Evolutionary conservation across 2,113 vertebrate genomes (phyloP).

Genomic region (Eonycteris spelaea): DNA sequence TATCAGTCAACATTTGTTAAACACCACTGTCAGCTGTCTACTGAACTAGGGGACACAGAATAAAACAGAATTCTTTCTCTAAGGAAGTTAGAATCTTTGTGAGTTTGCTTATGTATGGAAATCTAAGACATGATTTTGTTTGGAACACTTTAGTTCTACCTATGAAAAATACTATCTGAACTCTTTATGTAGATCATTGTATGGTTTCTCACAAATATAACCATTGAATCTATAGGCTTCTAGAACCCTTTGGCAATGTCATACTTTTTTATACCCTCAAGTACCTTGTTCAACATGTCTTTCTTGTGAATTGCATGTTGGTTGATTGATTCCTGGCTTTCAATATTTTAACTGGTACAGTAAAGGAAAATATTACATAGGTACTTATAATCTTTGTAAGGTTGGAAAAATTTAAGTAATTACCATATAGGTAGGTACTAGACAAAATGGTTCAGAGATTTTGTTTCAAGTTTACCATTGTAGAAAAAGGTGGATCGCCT

Average conservation of each 20-base stretch:
- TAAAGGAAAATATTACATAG: background rate
- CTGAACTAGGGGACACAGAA: background rate
- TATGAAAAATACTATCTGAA: background rate
- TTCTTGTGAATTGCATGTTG: background rate
- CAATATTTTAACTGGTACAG: background rate
- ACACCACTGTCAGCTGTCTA: background rate
- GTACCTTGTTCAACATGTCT: background rate
- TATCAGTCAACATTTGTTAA: slow-evolving; percentile 51
- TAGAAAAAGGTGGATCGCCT: background rate
- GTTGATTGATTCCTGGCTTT: background rate
- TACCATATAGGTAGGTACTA: background rate
- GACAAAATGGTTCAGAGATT: slow-evolving; percentile 6
- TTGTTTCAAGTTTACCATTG: background rate
- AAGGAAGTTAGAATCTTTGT: background rate
- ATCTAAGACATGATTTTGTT: background rate
- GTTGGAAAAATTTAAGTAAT: background rate
- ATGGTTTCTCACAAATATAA: background rate
- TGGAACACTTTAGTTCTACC: background rate
- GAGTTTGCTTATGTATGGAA: background rate
- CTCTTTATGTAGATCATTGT: background rate
- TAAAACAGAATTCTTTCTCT: background rate
- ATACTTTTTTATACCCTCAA: background rate
- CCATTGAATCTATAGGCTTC: background rate
- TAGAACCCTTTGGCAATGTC: background rate
- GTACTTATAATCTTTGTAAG: background rate